Percentiles rank a stretch among this genome's conserved stretches.
phyloP scores from a whole-genome alignment of 2,113 vertebrate species.

The Motacilla tschutschensis region DNA sequence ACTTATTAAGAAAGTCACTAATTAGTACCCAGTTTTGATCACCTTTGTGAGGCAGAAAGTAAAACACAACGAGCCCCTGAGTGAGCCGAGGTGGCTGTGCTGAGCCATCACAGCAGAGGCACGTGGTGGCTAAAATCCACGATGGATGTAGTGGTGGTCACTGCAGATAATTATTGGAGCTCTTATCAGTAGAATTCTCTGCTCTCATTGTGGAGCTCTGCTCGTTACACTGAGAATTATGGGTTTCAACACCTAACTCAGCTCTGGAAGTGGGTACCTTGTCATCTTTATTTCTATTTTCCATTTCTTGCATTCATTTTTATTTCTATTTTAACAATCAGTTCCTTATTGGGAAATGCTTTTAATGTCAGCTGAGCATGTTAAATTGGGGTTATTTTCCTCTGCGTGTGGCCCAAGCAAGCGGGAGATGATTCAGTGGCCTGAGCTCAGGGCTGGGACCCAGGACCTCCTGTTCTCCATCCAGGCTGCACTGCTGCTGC shows the following conservation, averaged over 20 bases:
- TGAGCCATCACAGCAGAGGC: neutral
- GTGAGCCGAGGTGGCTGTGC: neutral
- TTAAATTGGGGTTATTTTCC: neutral
- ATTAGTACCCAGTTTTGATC: neutral
- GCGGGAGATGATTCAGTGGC: neutral
- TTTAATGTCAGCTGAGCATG: neutral
- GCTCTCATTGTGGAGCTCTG: neutral
- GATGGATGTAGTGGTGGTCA: neutral
- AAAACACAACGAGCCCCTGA: neutral
- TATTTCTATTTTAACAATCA: conserved; percentile 22
- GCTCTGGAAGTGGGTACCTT: neutral
- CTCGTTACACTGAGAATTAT: neutral
- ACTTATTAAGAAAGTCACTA: neutral
- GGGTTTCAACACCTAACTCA: neutral
- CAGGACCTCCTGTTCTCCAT: neutral
- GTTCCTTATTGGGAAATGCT: neutral
- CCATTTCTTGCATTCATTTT: conserved; percentile 62
- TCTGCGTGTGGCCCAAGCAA: neutral
- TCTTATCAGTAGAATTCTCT: neutral
- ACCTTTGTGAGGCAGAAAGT: neutral
- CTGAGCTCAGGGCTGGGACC: neutral
- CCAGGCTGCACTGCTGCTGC: neutral
- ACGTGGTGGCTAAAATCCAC: neutral
- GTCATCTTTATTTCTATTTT: conserved; percentile 57
- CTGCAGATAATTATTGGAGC: neutral